Evolutionary conservation across 2,888 invertebrate species (phyloP).

Genomic region (Theretra japonica): DNA sequence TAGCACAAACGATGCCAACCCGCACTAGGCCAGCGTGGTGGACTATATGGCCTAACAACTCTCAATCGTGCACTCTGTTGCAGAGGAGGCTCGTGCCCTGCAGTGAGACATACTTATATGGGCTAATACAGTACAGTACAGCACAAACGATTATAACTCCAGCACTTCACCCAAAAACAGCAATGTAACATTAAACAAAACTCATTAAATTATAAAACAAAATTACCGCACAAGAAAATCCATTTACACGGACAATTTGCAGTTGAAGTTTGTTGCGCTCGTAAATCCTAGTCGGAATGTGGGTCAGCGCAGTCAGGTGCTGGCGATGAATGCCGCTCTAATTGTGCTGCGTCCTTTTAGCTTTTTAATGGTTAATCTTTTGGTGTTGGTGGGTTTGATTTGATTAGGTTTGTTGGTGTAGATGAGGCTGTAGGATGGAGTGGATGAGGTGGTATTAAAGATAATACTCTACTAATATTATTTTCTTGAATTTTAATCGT

Average conservation of each 20-base stretch:
- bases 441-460: too few species aligned
- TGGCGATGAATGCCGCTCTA: slow-evolving; percentile 48
- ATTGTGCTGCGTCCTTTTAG: slow-evolving; percentile 41
- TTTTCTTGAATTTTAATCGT: too few species aligned
- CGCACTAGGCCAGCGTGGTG: too few species aligned
- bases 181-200: slow-evolving; percentile 10
- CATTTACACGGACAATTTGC: slow-evolving; percentile 28
- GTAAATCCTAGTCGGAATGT: slow-evolving; percentile 62
- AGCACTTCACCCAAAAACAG: not conserved
- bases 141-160: not conserved
- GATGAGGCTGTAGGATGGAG: too few species aligned
- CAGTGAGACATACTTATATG: too few species aligned
- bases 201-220: slow-evolving; percentile 23
- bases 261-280: slow-evolving; percentile 34
- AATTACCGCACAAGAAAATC: slow-evolving; percentile 23
- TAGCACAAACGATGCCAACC: not conserved
- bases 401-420: not conserved
- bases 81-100: too few species aligned
- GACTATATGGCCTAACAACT: too few species aligned
- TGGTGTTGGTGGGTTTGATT: not conserved
- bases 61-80: too few species aligned
- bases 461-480: too few species aligned
- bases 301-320: slow-evolving; percentile 55
- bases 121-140: too few species aligned
- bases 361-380: slow-evolving; percentile 6